These are phyloP conservation scores for Tenualosa thibaudeaui DNA, from an alignment of 2,797 vertebrate species.

Conservation along the genomic window DNA sequence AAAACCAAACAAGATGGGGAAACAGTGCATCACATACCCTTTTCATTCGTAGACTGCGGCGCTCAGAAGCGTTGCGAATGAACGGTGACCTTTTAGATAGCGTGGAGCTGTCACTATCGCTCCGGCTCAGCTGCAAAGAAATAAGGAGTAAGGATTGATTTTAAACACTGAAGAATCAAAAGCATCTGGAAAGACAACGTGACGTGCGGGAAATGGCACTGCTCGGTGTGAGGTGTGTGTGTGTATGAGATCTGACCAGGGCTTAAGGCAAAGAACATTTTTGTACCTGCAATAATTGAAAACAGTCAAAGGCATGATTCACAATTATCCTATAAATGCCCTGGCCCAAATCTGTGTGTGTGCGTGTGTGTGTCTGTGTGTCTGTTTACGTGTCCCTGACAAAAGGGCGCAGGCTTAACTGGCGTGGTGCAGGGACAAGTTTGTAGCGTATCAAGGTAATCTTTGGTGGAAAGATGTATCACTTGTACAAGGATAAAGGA, in stretches of 20 bases:
- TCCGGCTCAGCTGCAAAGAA: constrained; percentile 76
- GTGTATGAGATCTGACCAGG: too few relatives aligned
- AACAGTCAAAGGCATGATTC: too few relatives aligned
- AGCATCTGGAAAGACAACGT: not conserved
- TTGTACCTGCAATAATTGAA: too few relatives aligned
- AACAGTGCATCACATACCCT: constrained; percentile 60
- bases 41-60: constrained; percentile 78
- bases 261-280: too few relatives aligned
- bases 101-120: constrained; percentile 86
- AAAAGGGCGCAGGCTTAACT: too few relatives aligned
- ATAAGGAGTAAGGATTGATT: constrained; percentile 14
- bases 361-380: too few relatives aligned
- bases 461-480: not conserved
- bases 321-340: too few relatives aligned
- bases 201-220: not conserved
- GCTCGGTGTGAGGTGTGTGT: not conserved
- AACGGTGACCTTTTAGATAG: constrained; percentile 80
- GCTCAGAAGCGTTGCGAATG: constrained; percentile 78
- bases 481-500: not conserved
- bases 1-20: not conserved
- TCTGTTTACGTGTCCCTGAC: not conserved
- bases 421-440: not conserved
- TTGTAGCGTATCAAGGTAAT: not conserved
- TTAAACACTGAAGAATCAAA: not conserved
- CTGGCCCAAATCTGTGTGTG: too few relatives aligned